phyloP scores from a whole-genome alignment of 2,797 vertebrate species.

The Clamator glandarius region DNA sequence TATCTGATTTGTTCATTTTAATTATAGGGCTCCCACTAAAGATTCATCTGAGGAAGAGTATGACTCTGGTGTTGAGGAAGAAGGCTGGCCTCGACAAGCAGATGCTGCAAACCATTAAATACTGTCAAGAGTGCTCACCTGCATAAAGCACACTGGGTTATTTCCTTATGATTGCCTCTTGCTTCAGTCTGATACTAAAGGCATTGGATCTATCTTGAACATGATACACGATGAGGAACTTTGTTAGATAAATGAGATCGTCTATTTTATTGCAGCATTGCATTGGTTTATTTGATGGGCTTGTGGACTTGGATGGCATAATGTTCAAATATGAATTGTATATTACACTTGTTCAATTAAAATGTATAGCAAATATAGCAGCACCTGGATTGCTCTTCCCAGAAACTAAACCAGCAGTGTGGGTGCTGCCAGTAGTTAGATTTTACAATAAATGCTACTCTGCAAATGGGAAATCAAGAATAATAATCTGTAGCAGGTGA shows the following conservation, averaged over 20 bases:
- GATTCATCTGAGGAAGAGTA: constrained; percentile 92
- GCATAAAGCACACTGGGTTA: constrained; percentile 55
- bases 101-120: constrained; percentile 94
- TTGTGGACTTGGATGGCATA: constrained; percentile 70
- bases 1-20: constrained; percentile 43
- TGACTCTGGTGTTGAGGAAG: constrained; percentile 93
- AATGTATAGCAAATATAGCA: constrained; percentile 67
- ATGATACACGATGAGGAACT: constrained; percentile 61
- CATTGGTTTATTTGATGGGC: constrained; percentile 75
- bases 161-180: constrained; percentile 65
- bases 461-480: constrained; percentile 74
- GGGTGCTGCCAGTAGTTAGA: constrained; percentile 64
- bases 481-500: constrained; percentile 59
- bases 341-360: constrained; percentile 77
- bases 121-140: constrained; percentile 22
- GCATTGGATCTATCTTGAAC: constrained; percentile 53
- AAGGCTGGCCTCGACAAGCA: constrained; percentile 94
- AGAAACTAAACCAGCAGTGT: constrained; percentile 28
- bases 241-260: constrained; percentile 69
- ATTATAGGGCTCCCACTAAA: constrained; percentile 86
- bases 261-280: constrained; percentile 73
- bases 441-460: constrained; percentile 77
- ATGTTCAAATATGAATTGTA: constrained; percentile 77
- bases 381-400: neutral
- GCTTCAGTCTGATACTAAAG: constrained; percentile 66